phyloP scores from a whole-genome alignment of 2,888 invertebrate genomes.

The Pterostichus niger region DNA sequence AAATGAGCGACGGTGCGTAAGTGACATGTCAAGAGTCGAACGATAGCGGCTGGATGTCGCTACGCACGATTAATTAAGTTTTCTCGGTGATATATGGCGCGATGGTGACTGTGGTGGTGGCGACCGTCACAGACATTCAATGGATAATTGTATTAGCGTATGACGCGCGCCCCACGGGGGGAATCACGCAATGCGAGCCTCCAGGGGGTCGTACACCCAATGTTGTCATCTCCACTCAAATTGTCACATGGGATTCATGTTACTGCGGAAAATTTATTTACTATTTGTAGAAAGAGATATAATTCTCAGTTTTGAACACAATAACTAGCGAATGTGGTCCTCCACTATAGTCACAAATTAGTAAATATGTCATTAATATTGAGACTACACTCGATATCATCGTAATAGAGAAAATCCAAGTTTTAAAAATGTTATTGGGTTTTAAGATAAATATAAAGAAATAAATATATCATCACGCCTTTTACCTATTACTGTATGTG shows the following conservation, averaged over 20 bases:
- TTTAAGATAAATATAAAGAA: too few species aligned
- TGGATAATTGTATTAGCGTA: slow-evolving; percentile 49
- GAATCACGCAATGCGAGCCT: slow-evolving; percentile 23
- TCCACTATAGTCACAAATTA: too few species aligned
- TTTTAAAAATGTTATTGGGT: too few species aligned
- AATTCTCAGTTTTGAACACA: too few species aligned
- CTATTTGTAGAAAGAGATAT: too few species aligned
- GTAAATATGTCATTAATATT: too few species aligned
- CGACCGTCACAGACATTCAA: slow-evolving; percentile 39
- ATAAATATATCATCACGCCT: too few species aligned
- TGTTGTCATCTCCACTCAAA: neutral
- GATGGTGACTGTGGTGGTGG: neutral
- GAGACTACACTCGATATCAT: too few species aligned
- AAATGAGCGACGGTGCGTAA: slow-evolving; percentile 42
- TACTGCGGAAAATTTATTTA: too few species aligned
- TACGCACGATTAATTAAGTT: slow-evolving; percentile 48
- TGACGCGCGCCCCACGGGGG: slow-evolving; percentile 21
- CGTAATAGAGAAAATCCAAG: too few species aligned
- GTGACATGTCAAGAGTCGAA: slow-evolving; percentile 34
- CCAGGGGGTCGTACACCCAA: neutral
- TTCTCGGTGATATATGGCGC: slow-evolving; percentile 37
- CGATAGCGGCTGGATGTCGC: slow-evolving; percentile 3
- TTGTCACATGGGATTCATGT: neutral
- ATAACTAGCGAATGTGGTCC: too few species aligned
- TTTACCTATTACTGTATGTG: too few species aligned